Base-by-base conservation (phyloP, 2,113 vertebrate genomes). In the Anguilla japonica region DNA sequence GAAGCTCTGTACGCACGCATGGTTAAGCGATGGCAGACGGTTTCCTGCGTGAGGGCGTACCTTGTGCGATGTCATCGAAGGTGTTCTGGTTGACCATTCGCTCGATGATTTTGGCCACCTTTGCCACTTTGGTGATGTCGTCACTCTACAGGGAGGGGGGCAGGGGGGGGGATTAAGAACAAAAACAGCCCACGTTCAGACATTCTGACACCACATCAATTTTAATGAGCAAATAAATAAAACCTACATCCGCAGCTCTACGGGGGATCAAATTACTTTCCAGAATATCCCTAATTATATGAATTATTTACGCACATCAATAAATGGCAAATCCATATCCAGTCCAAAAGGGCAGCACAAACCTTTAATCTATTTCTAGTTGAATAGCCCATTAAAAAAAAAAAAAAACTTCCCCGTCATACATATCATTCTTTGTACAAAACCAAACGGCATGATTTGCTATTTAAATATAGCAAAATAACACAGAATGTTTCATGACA, bases 61-160 rank as follows among this genome's bases (percentile, higher is more conserved):
- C 98, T 95, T 98, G 97, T 88, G 95, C 95, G 86, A 98, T 92
- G 79, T 98, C 97, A 92, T 97, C 97, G 87, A 96, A 97, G 0
- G 89, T 95, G 88, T 99, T 99, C 93, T 97, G 97, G 90, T 96
- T 96, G 91, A 98, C 96, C 96, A 98, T 98, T 79, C 98, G 95
- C 91, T 99, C 98, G 0, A 97, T 85, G 41, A 99, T 97, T 92
- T 97, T 98, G 87, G 93, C 89, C 78, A 91, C 94, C 85, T 93
- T 97, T 29, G 88, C 60, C 26, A 98, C 90, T 91, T 96, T 97
- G 90, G 84, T 94, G 91, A 97, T 89, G 84, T 96, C 96, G 90
- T 98, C 96, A 78, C 85, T 90, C 94, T 99, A 85, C 89, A 89
- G 82, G 85, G 90, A 88, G 34, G 34, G 34, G 34, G 34, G n/a